Evolutionary conservation across 2,888 invertebrate genomes (phyloP).

Genomic region (Chrysomela aeneicollis): DNA sequence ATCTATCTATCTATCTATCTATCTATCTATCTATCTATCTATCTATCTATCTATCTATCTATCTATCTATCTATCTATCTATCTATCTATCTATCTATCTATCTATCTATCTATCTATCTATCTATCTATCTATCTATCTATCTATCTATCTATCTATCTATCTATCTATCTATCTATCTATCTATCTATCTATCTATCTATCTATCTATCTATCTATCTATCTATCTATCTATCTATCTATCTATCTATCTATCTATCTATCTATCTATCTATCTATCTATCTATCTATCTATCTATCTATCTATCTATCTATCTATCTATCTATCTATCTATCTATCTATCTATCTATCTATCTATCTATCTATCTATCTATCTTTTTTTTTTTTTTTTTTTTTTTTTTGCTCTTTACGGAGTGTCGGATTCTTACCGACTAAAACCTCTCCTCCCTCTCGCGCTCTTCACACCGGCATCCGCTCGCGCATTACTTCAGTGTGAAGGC

Average conservation of each 20-base stretch:
- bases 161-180: conserved; percentile 11
- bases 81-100: conserved; percentile 11
- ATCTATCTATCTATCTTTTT: no score
- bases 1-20: conserved; percentile 11
- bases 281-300: conserved; percentile 11
- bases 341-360: conserved; percentile 7
- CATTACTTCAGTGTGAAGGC: no score
- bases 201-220: conserved; percentile 11
- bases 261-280: conserved; percentile 11
- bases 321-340: conserved; percentile 9
- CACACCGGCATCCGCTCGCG: no score
- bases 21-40: conserved; percentile 9
- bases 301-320: conserved; percentile 11
- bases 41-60: conserved; percentile 11
- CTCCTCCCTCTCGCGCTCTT: no score
- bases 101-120: conserved; percentile 11
- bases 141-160: conserved; percentile 1
- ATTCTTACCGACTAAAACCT: no score
- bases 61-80: conserved; percentile 11
- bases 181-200: conserved; percentile 11
- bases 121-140: conserved; percentile 11
- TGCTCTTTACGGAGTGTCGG: no score
- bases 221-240: conserved; percentile 11
- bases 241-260: conserved; percentile 11
- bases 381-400: not conserved